A percentile compares a stretch with the other conserved stretches of the same genome.
Evolutionary conservation across 64 coral and sea anemone species (phyloP).

Genomic region (Dendronephthya gigantea): DNA sequence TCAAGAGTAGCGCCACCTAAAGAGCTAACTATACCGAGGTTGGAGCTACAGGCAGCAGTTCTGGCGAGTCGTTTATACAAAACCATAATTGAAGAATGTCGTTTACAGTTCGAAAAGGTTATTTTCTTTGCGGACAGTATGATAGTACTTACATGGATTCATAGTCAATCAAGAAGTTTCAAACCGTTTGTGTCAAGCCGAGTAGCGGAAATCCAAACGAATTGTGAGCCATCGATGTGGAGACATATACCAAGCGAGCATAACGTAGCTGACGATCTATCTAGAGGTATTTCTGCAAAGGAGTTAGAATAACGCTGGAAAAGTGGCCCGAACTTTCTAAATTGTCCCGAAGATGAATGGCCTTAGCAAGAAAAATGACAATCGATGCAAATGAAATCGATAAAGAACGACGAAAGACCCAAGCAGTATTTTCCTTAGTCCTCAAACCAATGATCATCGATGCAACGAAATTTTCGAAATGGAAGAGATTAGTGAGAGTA

Average conservation of each 20-base stretch:
- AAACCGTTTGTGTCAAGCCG: background rate
- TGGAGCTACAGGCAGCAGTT: background rate
- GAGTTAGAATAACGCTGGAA: conserved; percentile 2
- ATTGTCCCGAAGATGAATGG: too few species aligned
- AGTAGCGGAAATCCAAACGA: background rate
- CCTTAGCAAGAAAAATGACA: too few species aligned
- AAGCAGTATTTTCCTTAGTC: background rate
- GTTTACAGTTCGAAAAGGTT: background rate
- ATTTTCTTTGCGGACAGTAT: background rate
- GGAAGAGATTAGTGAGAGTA: background rate
- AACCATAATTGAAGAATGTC: background rate
- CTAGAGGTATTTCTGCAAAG: conserved; percentile 14
- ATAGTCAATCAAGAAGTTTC: background rate
- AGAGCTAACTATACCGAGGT: background rate
- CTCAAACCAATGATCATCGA: background rate
- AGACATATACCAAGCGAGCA: background rate
- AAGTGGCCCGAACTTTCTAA: conserved; percentile 14
- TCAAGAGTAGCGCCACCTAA: background rate
- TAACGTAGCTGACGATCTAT: background rate
- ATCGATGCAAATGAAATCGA: background rate
- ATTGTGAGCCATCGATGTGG: background rate
- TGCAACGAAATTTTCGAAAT: background rate
- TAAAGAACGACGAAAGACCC: background rate
- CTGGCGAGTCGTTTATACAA: too few species aligned
- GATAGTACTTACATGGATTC: background rate